Base-by-base conservation (phyloP, 2,797 vertebrate genomes). In the Rhodeus uyekii region DNA sequence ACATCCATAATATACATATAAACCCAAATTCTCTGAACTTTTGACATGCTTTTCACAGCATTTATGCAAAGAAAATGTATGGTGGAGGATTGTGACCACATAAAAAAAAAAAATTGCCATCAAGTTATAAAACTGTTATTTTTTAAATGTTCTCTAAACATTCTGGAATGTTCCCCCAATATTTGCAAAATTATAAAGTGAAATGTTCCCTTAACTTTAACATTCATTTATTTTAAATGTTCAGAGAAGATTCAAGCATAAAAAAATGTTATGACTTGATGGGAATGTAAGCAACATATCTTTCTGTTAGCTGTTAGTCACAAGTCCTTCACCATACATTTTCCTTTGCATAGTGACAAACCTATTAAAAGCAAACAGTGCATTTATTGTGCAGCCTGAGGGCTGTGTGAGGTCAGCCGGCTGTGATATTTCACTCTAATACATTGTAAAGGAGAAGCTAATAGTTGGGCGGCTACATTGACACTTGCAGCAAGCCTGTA, bases 401-500 rank as follows among this genome's bases (percentile, higher is more conserved):
- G 79, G 69, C 8, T 63, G 69, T 50, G 29, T 75, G 72, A 55
- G 61, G 60, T 82, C 61, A 72, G 39, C 39, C 48, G 48, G 48
- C 48, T 82, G 55, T 27, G 39, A 63, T 73, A 44, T 73, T 46
- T 74, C n/a, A 53, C 46, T 81, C 46, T 75, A 75, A 81, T 81
- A 27, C 72, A 75, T 55, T 67, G 32, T 76, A 67, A 82, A 44
- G 16, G 60, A 72, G 72, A 48, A 77, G 58, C 48, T 72, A 86
- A 84, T 75, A 75, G 71, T 16, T 50, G 48, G 76, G 83, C 48
- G 48, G 71, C 65, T 34, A 58, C 67, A 48, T 32, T 68, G 64
- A 76, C 75, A 69, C 82, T 77, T 22, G 42, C 24, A 44, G 48
- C 60, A 84, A 64, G 58, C 72, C 80, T 87, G 39, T 85, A 84